These are phyloP conservation scores for Pelecanus crispus DNA, from an alignment of 2,113 vertebrate genomes.

Conservation along the genomic window DNA sequence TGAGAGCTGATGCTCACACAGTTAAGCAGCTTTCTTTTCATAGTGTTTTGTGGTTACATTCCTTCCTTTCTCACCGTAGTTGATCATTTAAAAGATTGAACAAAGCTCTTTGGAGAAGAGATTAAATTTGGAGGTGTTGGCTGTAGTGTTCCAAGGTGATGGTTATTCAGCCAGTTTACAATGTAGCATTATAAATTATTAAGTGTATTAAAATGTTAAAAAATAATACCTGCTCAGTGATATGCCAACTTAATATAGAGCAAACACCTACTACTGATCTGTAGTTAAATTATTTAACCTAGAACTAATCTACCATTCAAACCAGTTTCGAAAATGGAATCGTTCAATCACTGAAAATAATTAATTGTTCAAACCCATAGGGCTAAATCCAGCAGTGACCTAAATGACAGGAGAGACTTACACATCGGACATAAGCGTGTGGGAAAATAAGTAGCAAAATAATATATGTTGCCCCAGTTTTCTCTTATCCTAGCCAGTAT, in stretches of 20 bases:
- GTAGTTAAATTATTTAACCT: slow-evolving; percentile 68
- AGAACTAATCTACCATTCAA: slow-evolving; percentile 61
- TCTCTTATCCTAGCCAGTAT: not conserved
- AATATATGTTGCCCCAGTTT: not conserved
- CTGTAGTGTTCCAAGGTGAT: slow-evolving; percentile 40
- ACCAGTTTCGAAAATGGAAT: slow-evolving; percentile 46
- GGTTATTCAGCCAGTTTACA: slow-evolving; percentile 41
- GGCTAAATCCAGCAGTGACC: slow-evolving; percentile 27
- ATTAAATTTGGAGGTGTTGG: slow-evolving; percentile 20
- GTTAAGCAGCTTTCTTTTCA: not conserved
- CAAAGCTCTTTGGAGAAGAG: slow-evolving; percentile 31
- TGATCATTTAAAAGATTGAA: slow-evolving; percentile 25
- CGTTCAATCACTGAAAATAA: slow-evolving; percentile 50
- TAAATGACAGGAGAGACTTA: not conserved
- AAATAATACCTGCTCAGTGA: slow-evolving; percentile 60
- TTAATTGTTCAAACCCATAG: slow-evolving; percentile 53
- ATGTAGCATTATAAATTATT: slow-evolving; percentile 69
- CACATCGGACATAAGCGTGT: not conserved
- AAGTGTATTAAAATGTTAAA: slow-evolving; percentile 65
- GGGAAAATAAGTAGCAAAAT: not conserved
- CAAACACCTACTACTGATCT: slow-evolving; percentile 63
- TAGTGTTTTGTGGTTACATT: not conserved
- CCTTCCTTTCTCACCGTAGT: not conserved
- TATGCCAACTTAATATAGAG: slow-evolving; percentile 50
- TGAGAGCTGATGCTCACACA: not conserved